Evolutionary conservation across 2,797 vertebrate genomes (phyloP).

Genomic region (Pelodytes ibericus): DNA sequence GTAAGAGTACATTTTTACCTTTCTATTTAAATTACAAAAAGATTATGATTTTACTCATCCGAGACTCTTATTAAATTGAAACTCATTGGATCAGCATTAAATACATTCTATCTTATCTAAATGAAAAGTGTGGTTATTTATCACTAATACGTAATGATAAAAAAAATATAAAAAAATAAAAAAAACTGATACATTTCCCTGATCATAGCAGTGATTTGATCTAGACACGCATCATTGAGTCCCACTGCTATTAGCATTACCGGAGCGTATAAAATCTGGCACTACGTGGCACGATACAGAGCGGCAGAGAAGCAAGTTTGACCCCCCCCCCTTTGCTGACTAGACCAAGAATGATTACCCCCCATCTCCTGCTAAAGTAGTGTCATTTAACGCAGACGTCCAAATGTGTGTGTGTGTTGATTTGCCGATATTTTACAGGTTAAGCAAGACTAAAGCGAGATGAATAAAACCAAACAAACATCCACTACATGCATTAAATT

Average conservation of each 20-base stretch:
- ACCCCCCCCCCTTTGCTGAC: constrained; percentile 5
- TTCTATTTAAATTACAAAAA: constrained; percentile 70
- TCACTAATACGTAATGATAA: constrained; percentile 79
- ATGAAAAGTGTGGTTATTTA: constrained; percentile 62
- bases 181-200: constrained; percentile 67
- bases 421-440: no score
- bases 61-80: constrained; percentile 69
- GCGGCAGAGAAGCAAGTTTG: constrained; percentile 64
- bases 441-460: no score
- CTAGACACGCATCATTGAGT: constrained; percentile 70
- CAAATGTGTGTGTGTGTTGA: no score
- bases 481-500: no score
- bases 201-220: constrained; percentile 74
- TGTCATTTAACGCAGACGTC: background rate
- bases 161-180: constrained; percentile 72
- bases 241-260: constrained; percentile 75
- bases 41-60: constrained; percentile 68
- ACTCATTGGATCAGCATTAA: constrained; percentile 73
- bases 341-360: background rate
- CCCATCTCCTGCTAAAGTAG: background rate
- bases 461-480: no score
- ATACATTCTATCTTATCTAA: constrained; percentile 70
- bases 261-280: constrained; percentile 74
- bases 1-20: constrained; percentile 62
- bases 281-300: constrained; percentile 76